Conservation (phyloP, 2,888 invertebrate species). For the Augiades crinisus region DNA sequence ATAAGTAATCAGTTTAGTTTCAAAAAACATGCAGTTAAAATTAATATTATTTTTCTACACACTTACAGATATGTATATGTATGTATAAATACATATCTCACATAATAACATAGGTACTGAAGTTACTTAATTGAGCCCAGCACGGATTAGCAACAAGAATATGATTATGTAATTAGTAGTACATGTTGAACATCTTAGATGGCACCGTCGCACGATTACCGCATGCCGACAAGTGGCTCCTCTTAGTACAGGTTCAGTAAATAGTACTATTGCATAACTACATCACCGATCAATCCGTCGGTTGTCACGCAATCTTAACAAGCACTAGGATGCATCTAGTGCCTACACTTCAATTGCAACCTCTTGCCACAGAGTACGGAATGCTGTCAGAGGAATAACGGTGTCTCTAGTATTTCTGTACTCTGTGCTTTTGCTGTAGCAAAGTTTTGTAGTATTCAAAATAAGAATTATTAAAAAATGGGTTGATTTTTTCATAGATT, state of each 20-base stretch:
- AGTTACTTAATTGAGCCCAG: too few relatives aligned
- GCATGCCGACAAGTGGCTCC: conserved; percentile 10
- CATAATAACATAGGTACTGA: too few relatives aligned
- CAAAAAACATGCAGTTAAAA: too few relatives aligned
- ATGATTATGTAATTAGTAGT: not conserved
- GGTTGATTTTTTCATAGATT: too few relatives aligned
- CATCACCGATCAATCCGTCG: not conserved
- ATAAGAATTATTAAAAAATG: too few relatives aligned
- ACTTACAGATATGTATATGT: too few relatives aligned
- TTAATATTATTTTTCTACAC: too few relatives aligned
- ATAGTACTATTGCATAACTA: conserved; percentile 12
- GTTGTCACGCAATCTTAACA: conserved; percentile 11
- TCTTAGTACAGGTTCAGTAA: conserved; percentile 10
- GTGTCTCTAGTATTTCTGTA: too few relatives aligned
- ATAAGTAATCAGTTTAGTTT: too few relatives aligned
- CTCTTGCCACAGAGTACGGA: not conserved
- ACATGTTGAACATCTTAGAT: conserved; percentile 13
- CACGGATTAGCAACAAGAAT: too few relatives aligned
- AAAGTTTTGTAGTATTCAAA: too few relatives aligned
- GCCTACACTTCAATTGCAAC: not conserved
- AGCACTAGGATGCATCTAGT: not conserved
- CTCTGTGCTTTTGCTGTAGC: not conserved
- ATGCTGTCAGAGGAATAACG: not conserved
- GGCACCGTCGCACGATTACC: conserved; percentile 7
- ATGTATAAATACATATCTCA: too few relatives aligned